Conservation (phyloP, 2,888 invertebrate genomes). For the Synanthedon andrenaeformis region DNA sequence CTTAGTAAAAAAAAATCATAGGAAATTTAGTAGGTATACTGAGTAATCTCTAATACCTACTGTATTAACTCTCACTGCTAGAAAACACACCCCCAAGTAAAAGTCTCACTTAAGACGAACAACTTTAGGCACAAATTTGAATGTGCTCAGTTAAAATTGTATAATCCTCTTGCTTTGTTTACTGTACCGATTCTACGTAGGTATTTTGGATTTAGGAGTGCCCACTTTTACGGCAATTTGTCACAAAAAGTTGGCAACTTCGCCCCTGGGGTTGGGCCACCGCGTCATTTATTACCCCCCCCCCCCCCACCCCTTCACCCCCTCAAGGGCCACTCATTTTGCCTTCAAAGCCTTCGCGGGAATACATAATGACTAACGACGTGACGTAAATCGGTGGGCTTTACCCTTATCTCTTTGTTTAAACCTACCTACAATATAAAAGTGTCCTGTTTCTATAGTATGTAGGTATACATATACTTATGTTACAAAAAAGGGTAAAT, state of each 20-base stretch:
- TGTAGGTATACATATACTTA: background rate
- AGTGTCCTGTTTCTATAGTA: background rate
- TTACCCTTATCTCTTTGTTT: constrained; percentile 36
- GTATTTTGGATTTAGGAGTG: background rate
- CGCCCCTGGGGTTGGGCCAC: constrained; percentile 30
- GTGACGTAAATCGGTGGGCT: constrained; percentile 56
- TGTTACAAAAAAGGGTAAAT: too few relatives aligned
- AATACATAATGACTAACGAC: constrained; percentile 62
- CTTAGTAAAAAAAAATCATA: too few relatives aligned
- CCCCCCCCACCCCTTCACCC: constrained; percentile 19
- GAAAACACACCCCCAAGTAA: too few relatives aligned
- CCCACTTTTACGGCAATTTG: constrained; percentile 63
- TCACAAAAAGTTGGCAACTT: constrained; percentile 65
- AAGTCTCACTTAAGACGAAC: too few relatives aligned
- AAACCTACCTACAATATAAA: background rate
- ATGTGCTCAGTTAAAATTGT: too few relatives aligned
- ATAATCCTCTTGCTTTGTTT: too few relatives aligned
- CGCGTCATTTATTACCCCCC: constrained; percentile 54
- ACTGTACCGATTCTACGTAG: too few relatives aligned
- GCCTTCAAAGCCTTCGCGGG: constrained; percentile 62
- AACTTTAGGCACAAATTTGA: too few relatives aligned
- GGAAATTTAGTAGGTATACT: too few relatives aligned
- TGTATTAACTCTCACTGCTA: too few relatives aligned
- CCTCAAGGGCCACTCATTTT: constrained; percentile 62
- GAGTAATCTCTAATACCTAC: too few relatives aligned